A percentile compares a stretch with the other conserved stretches of the same genome.
phyloP scores from a whole-genome alignment of 92 coral and sea anemone genomes.

The Ricordea florida region DNA sequence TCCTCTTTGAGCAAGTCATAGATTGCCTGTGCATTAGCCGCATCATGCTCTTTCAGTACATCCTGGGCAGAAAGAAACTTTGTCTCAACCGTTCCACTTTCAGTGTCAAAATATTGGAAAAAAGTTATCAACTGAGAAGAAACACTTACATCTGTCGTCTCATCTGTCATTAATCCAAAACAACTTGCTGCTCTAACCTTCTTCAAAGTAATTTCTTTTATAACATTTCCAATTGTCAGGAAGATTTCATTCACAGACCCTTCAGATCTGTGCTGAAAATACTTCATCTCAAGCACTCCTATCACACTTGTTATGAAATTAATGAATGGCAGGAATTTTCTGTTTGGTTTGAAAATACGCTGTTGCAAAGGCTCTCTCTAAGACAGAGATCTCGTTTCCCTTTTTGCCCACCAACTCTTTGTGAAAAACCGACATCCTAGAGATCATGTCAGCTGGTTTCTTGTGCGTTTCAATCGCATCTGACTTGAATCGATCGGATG shows the following conservation, averaged over 20 bases:
- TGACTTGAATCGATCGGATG: constrained; percentile 24
- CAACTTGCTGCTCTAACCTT: constrained; percentile 31
- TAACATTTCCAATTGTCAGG: constrained; percentile 16
- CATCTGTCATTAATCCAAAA: constrained; percentile 27
- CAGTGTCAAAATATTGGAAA: background rate
- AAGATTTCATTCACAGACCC: constrained; percentile 16
- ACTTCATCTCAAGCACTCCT: constrained; percentile 15
- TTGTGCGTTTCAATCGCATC: constrained; percentile 37
- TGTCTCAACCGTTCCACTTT: constrained; percentile 3
- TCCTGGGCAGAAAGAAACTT: constrained; percentile 34
- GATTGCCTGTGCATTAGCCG: constrained; percentile 9
- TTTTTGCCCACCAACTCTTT: constrained; percentile 25
- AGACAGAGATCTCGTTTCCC: constrained; percentile 11
- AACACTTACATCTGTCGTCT: constrained; percentile 26
- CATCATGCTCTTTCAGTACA: constrained; percentile 14
- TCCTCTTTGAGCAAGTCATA: constrained; percentile 10
- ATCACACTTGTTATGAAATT: constrained; percentile 35
- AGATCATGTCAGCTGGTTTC: constrained; percentile 22
- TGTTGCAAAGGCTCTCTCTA: background rate
- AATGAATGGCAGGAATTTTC: constrained; percentile 5
- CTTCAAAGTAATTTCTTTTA: background rate
- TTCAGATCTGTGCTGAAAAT: constrained; percentile 18
- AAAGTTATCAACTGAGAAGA: constrained; percentile 9
- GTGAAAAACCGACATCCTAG: constrained; percentile 37
- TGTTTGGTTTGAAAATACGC: constrained; percentile 1